These are phyloP conservation scores for Syngnathoides biaculeatus DNA, from an alignment of 2,113 vertebrate genomes.

Conservation along the genomic window DNA sequence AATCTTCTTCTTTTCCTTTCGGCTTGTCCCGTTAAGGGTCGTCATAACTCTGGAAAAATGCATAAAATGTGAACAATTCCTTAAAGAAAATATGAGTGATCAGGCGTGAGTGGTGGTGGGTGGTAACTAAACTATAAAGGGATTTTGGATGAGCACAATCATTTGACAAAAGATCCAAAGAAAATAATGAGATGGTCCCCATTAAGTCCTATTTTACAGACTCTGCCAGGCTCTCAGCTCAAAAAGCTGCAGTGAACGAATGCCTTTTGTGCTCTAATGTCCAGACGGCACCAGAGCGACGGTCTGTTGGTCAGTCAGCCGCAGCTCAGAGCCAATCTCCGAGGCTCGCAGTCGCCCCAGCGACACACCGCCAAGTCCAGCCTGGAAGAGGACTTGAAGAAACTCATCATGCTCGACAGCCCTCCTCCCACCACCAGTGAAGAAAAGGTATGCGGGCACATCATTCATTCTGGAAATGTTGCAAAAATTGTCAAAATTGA, in stretches of 20 bases:
- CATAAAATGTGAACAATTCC: too few relatives aligned
- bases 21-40: too few relatives aligned
- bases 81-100: too few relatives aligned
- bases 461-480: not conserved
- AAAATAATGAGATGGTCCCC: too few relatives aligned
- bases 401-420: conserved; percentile 88
- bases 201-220: too few relatives aligned
- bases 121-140: too few relatives aligned
- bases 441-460: conserved; percentile 80
- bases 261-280: conserved; percentile 9
- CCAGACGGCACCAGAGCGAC: conserved; percentile 91
- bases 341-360: conserved; percentile 90
- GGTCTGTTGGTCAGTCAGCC: conserved; percentile 82
- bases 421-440: conserved; percentile 79
- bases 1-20: too few relatives aligned
- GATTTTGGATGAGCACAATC: too few relatives aligned
- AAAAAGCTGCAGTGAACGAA: not conserved
- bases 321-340: conserved; percentile 84
- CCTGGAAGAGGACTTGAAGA: conserved; percentile 93
- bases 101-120: too few relatives aligned
- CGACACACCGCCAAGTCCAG: conserved; percentile 82
- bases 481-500: not conserved
- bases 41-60: too few relatives aligned
- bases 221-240: too few relatives aligned
- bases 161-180: too few relatives aligned